Conservation (phyloP, 2,888 invertebrate species). For the Lepeophtheirus nordmannii region DNA sequence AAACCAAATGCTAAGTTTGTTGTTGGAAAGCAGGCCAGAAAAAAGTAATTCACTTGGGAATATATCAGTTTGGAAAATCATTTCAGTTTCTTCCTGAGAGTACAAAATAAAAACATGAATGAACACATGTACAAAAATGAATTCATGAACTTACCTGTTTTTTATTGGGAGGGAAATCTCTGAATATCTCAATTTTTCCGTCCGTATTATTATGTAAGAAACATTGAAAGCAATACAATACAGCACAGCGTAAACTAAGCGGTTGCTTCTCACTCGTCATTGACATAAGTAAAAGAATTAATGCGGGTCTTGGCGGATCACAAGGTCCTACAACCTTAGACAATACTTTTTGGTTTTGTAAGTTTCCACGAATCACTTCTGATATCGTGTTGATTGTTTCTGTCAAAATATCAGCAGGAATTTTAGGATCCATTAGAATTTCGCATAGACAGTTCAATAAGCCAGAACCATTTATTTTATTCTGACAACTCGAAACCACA, state of each 20-base stretch:
- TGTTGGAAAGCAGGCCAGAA: conserved; percentile 73
- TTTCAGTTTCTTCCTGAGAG: conserved; percentile 8
- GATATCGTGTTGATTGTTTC: conserved; percentile 90
- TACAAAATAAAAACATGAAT: conserved; percentile 6
- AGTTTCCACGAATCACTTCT: conserved; percentile 79
- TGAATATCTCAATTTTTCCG: conserved; percentile 71
- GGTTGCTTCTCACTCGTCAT: conserved; percentile 98
- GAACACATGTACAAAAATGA: no score
- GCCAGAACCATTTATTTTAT: conserved; percentile 67
- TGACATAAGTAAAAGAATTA: conserved; percentile 86
- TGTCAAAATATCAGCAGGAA: conserved; percentile 86
- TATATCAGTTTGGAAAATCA: conserved; percentile 29
- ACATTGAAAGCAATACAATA: conserved; percentile 91
- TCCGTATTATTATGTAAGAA: conserved; percentile 81
- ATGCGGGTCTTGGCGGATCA: conserved; percentile 78
- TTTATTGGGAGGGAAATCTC: conserved; percentile 67
- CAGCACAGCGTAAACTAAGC: conserved; percentile 71
- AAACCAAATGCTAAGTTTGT: conserved; percentile 86
- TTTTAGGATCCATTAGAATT: conserved; percentile 77
- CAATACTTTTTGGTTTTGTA: conserved; percentile 77
- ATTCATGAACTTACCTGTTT: background rate
- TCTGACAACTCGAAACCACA: conserved; percentile 54
- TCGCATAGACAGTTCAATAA: conserved; percentile 65
- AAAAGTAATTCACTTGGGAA: conserved; percentile 72
- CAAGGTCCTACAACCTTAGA: conserved; percentile 78